Evolutionary conservation across 2,113 vertebrate genomes (phyloP).

Genomic region (Hippocampus comes): DNA sequence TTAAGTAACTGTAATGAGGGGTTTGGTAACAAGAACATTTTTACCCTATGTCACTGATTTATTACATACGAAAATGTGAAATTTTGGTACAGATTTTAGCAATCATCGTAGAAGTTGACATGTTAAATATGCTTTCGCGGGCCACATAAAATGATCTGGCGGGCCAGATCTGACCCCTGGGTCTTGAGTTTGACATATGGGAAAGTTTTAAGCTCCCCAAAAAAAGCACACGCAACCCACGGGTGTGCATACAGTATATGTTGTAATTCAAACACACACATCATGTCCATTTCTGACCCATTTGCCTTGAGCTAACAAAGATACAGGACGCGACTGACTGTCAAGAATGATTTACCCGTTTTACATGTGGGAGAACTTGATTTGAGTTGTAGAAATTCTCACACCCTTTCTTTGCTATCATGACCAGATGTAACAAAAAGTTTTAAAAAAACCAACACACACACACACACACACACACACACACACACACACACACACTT

Average conservation of each 20-base stretch:
- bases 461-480: no score
- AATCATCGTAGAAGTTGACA: no score
- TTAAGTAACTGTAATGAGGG: no score
- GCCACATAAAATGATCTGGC: no score
- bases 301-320: background rate
- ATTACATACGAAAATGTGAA: no score
- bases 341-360: slow-evolving; percentile 39
- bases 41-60: no score
- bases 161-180: no score
- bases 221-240: slow-evolving; percentile 3
- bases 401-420: background rate
- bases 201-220: slow-evolving; percentile 10
- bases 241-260: background rate
- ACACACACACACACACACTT: background rate
- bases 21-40: no score
- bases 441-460: background rate
- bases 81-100: no score
- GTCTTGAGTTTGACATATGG: background rate
- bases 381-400: background rate
- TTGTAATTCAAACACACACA: background rate
- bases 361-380: slow-evolving; percentile 7
- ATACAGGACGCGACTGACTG: slow-evolving; percentile 9
- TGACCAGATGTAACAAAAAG: background rate
- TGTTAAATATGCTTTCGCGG: no score
- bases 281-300: background rate